phyloP scores from a whole-genome alignment of 2,113 vertebrate genomes.

The Entelurus aequoreus region DNA sequence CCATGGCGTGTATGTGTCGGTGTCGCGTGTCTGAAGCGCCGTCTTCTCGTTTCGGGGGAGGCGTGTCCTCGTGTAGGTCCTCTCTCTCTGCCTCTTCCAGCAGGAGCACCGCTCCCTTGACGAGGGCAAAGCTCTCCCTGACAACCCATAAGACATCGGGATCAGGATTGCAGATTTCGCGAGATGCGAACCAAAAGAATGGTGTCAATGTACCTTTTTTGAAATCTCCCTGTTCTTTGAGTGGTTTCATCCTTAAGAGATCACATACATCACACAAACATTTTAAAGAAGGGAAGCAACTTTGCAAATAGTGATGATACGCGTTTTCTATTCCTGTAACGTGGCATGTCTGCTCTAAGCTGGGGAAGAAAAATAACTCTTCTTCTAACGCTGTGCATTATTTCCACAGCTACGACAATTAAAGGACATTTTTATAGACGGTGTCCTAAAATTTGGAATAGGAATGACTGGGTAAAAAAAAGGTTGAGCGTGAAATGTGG shows the following conservation, averaged over 20 bases:
- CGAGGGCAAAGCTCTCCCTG: constrained; percentile 91
- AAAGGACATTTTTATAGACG: constrained; percentile 3
- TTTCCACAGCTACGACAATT: not conserved
- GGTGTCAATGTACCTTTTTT: constrained; percentile 76
- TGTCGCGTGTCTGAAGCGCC: constrained; percentile 61
- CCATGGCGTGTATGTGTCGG: constrained; percentile 83
- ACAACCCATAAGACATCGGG: not conserved
- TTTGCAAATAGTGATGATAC: not conserved
- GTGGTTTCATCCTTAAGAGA: constrained; percentile 72
- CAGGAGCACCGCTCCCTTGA: constrained; percentile 83
- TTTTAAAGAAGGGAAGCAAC: not conserved
- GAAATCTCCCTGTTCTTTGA: constrained; percentile 72
- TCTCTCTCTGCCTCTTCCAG: constrained; percentile 73
- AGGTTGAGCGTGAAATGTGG: constrained; percentile 29
- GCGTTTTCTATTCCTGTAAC: not conserved
- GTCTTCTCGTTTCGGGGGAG: constrained; percentile 22
- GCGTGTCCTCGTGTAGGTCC: constrained; percentile 29
- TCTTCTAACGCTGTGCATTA: not conserved
- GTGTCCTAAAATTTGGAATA: constrained; percentile 8
- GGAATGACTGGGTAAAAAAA: not conserved
- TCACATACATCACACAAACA: constrained; percentile 7
- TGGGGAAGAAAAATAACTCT: not conserved
- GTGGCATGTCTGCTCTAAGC: not conserved
- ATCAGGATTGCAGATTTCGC: not conserved
- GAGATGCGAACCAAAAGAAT: not conserved